Percentiles rank a stretch among this genome's conserved stretches.
Evolutionary conservation across 2,113 vertebrate genomes (phyloP).

Genomic region (Solea solea): DNA sequence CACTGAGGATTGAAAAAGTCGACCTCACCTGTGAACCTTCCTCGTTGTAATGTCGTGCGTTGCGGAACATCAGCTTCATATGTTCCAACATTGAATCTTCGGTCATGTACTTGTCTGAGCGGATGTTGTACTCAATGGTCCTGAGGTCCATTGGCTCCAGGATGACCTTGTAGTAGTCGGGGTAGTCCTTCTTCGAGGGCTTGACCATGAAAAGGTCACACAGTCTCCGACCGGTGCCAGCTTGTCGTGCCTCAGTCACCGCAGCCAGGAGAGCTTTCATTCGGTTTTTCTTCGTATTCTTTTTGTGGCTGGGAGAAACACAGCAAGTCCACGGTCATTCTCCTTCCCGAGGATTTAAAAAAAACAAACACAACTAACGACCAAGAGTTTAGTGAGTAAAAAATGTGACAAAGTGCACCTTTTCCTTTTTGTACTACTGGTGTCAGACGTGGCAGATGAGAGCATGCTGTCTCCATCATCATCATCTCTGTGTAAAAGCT

Average conservation of each 20-base stretch:
- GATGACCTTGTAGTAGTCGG: conserved; percentile 99
- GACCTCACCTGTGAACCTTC: conserved; percentile 92
- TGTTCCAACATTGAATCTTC: conserved; percentile 95
- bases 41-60: conserved; percentile 97
- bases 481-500: conserved; percentile 92
- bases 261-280: conserved; percentile 93
- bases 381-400: not conserved
- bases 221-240: conserved; percentile 88
- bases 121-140: conserved; percentile 96
- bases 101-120: conserved; percentile 90
- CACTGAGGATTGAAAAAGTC: not conserved
- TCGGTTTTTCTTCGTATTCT: conserved; percentile 94
- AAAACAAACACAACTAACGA: not conserved
- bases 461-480: conserved; percentile 98
- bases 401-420: conserved; percentile 79
- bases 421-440: conserved; percentile 95
- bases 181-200: conserved; percentile 98
- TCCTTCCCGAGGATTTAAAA: not conserved
- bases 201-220: conserved; percentile 98
- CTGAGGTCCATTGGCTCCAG: conserved; percentile 97
- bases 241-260: conserved; percentile 92
- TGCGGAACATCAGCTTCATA: conserved; percentile 98
- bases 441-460: conserved; percentile 94
- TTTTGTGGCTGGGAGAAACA: conserved; percentile 85
- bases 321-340: not conserved